These are phyloP conservation scores for Drosophila bunnanda DNA, from an alignment of 2,888 invertebrate genomes.

Conservation along the genomic window DNA sequence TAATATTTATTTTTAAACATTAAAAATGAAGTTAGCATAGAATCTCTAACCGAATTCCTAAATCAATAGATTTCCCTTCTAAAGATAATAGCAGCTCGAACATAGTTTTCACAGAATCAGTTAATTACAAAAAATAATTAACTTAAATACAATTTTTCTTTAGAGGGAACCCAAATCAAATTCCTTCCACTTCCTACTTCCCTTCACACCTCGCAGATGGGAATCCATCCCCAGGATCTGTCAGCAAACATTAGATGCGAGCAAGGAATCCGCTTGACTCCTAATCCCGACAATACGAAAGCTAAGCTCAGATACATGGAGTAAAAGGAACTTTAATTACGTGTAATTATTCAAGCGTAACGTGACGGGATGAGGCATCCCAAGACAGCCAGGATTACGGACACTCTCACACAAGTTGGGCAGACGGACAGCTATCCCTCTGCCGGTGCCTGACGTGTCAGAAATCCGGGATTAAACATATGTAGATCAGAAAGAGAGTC, in stretches of 20 bases:
- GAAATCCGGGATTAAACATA: constrained; percentile 76
- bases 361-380: constrained; percentile 42
- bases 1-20: background rate
- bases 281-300: constrained; percentile 55
- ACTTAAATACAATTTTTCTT: background rate
- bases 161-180: background rate
- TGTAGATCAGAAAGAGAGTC: constrained; percentile 62
- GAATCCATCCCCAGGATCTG: constrained; percentile 25
- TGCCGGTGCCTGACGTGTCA: constrained; percentile 61
- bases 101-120: background rate
- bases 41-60: background rate
- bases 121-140: background rate
- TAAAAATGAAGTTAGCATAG: background rate
- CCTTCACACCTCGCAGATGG: constrained; percentile 40
- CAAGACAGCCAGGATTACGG: constrained; percentile 43
- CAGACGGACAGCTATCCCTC: constrained; percentile 36
- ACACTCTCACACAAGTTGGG: constrained; percentile 28
- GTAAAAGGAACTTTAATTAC: constrained; percentile 71
- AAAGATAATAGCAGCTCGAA: background rate
- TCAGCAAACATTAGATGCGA: constrained; percentile 39
- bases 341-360: constrained; percentile 74
- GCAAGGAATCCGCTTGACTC: constrained; percentile 60
- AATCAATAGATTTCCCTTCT: background rate
- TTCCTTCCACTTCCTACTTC: constrained; percentile 4
- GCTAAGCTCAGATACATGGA: constrained; percentile 53